phyloP scores from a whole-genome alignment of 2,113 vertebrate species.

The Amphilophus citrinellus region DNA sequence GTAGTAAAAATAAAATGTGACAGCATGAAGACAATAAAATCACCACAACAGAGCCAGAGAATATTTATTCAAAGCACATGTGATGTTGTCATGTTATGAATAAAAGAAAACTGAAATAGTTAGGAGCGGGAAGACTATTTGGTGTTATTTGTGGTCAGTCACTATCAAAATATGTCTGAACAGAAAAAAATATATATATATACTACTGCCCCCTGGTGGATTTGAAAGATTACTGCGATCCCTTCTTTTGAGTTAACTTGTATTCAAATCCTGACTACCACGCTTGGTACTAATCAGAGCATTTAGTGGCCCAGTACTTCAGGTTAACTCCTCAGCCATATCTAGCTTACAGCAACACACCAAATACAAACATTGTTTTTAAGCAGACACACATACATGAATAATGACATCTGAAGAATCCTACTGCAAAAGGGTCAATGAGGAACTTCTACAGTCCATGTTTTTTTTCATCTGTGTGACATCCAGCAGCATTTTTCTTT shows the following conservation, averaged over 20 bases:
- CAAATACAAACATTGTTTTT: background rate
- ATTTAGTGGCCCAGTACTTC: background rate
- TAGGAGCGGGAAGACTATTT: background rate
- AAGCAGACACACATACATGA: background rate
- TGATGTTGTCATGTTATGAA: conserved; percentile 27
- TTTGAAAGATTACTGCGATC: background rate
- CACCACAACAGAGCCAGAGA: background rate
- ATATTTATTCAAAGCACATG: conserved; percentile 34
- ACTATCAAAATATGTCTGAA: background rate
- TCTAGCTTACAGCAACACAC: background rate
- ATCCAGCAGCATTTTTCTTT: conserved; percentile 20
- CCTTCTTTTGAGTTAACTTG: background rate
- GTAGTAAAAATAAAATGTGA: background rate
- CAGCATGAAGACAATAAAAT: conserved; percentile 13
- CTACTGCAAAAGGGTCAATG: background rate
- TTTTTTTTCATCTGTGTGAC: background rate
- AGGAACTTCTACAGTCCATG: background rate
- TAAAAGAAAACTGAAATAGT: conserved; percentile 4
- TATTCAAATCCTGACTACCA: background rate
- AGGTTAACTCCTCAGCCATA: background rate
- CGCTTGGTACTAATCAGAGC: background rate
- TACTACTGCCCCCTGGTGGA: conserved; percentile 70
- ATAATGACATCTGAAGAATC: background rate
- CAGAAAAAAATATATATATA: conserved; percentile 18
- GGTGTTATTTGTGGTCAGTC: conserved; percentile 14